Evolutionary conservation across 2,888 invertebrate genomes (phyloP).

Genomic region (Colostygia pectinataria): DNA sequence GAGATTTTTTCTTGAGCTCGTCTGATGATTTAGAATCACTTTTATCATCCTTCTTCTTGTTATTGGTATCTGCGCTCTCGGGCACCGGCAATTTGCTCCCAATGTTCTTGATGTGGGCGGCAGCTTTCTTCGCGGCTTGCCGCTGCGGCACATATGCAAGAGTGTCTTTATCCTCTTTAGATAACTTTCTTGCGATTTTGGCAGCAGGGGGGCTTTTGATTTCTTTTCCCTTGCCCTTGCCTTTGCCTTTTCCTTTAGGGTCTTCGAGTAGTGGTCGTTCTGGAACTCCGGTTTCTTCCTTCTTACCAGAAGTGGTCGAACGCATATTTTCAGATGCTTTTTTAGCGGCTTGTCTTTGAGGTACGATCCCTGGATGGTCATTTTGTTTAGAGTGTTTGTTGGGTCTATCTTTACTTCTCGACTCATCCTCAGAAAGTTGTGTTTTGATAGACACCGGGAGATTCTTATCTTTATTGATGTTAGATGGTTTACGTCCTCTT

Average conservation of each 20-base stretch:
- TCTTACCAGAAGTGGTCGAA: constrained; percentile 82
- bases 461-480: constrained; percentile 74
- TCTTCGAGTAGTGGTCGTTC: constrained; percentile 63
- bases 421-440: constrained; percentile 68
- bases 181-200: constrained; percentile 74
- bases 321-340: constrained; percentile 95
- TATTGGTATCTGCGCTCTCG: constrained; percentile 62
- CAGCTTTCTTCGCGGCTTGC: constrained; percentile 95
- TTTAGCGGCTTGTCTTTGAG: constrained; percentile 94
- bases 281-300: constrained; percentile 62
- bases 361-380: constrained; percentile 90
- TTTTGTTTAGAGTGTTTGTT: constrained; percentile 76
- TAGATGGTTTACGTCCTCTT: constrained; percentile 73
- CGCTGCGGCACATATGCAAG: constrained; percentile 94
- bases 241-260: constrained; percentile 68
- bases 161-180: constrained; percentile 86
- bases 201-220: constrained; percentile 60
- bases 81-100: constrained; percentile 77
- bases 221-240: constrained; percentile 73
- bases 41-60: constrained; percentile 67
- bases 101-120: constrained; percentile 93
- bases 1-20: constrained; percentile 60
- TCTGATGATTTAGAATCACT: constrained; percentile 58
- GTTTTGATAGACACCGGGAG: constrained; percentile 45
- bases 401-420: constrained; percentile 78